Conservation (phyloP, 2,113 vertebrate genomes). For the Apus apus region DNA sequence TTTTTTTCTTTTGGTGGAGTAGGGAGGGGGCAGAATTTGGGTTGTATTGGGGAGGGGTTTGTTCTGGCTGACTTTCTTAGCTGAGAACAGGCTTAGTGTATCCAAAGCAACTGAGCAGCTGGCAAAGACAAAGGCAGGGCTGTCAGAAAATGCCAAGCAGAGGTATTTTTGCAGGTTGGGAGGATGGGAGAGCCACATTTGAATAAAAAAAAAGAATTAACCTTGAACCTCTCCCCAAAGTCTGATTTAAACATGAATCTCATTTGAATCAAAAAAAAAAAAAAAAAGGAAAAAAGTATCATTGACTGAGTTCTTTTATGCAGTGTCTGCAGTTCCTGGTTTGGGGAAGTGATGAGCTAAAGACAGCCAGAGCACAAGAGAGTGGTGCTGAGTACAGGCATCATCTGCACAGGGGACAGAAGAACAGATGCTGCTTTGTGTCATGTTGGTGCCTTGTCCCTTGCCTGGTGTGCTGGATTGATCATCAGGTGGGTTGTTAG, state of each 20-base stretch:
- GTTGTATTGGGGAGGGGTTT: no score
- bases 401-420: background rate
- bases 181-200: background rate
- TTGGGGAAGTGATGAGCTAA: background rate
- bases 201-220: background rate
- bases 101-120: background rate
- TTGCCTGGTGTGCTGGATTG: background rate
- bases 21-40: no score
- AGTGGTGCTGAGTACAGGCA: background rate
- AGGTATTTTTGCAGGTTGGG: background rate
- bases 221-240: background rate
- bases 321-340: background rate
- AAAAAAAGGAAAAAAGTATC: background rate
- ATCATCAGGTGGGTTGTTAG: background rate
- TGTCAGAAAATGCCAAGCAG: background rate
- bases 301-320: constrained; percentile 11
- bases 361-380: background rate
- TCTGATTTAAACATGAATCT: constrained; percentile 15
- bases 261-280: background rate
- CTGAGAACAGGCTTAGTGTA: background rate
- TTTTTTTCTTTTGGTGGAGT: no score
- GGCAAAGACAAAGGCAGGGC: background rate
- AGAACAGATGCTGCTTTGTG: background rate
- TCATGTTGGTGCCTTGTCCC: background rate
- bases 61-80: background rate